phyloP scores from a whole-genome alignment of 1,140 invertebrate genomes.

The Aphis gossypii region DNA sequence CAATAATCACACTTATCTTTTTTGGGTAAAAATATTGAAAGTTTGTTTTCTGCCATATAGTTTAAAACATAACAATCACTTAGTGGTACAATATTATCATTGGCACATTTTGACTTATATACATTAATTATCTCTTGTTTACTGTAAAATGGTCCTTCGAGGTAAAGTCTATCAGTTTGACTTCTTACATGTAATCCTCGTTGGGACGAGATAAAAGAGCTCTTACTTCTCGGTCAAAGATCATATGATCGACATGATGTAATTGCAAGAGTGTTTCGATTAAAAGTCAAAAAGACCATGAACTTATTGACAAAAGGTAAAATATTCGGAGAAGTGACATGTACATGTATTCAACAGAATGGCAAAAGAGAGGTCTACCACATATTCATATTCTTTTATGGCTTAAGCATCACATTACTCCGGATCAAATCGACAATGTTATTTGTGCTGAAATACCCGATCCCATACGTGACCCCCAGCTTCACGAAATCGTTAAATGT shows the following conservation, averaged over 20 bases:
- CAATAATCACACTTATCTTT: no score
- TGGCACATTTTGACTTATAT: no score
- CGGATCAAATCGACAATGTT: slow-evolving; percentile 65
- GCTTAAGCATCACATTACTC: slow-evolving; percentile 64
- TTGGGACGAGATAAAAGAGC: slow-evolving; percentile 41
- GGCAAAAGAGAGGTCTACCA: slow-evolving; percentile 64
- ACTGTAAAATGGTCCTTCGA: not conserved
- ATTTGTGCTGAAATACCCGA: slow-evolving; percentile 69
- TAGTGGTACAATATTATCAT: no score
- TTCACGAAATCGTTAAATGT: slow-evolving; percentile 64
- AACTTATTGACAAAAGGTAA: slow-evolving; percentile 31
- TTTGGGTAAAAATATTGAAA: no score
- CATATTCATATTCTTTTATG: slow-evolving; percentile 68
- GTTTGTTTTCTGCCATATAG: no score
- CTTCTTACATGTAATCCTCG: slow-evolving; percentile 9
- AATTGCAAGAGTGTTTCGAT: slow-evolving; percentile 47
- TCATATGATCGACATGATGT: slow-evolving; percentile 20
- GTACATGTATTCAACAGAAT: slow-evolving; percentile 65
- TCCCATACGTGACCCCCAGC: slow-evolving; percentile 63
- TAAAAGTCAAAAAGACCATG: slow-evolving; percentile 55
- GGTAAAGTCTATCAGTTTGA: slow-evolving; percentile 17
- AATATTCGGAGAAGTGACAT: slow-evolving; percentile 58
- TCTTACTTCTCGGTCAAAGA: slow-evolving; percentile 1
- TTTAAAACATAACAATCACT: no score
- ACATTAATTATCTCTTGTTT: not conserved